Percentiles rank a stretch among this genome's conserved stretches.
phyloP scores from a whole-genome alignment of 2,888 invertebrate genomes.

The Autographa pulchrina region DNA sequence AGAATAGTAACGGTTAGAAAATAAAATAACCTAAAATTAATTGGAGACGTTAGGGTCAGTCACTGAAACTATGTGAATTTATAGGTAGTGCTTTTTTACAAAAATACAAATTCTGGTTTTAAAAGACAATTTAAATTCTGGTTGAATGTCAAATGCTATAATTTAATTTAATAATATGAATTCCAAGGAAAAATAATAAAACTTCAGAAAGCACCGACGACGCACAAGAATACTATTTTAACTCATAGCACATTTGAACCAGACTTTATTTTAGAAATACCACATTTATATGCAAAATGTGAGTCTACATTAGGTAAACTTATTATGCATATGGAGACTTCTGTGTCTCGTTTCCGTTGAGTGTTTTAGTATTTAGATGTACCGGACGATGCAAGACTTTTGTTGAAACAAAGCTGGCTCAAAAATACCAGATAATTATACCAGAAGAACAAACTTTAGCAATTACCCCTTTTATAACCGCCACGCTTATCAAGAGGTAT shows the following conservation, averaged over 20 bases:
- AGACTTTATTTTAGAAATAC: slow-evolving; percentile 33
- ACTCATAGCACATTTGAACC: slow-evolving; percentile 23
- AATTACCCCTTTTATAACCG: slow-evolving; percentile 17
- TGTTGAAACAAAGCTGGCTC: neutral
- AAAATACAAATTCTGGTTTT: too few relatives aligned
- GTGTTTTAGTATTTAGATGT: neutral
- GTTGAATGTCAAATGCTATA: too few relatives aligned
- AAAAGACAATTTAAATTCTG: too few relatives aligned
- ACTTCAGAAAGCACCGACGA: neutral
- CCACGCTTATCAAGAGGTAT: slow-evolving; percentile 11
- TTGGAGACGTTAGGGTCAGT: too few relatives aligned
- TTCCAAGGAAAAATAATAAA: neutral
- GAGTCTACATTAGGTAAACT: slow-evolving; percentile 31
- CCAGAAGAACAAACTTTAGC: slow-evolving; percentile 15
- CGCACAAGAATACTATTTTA: slow-evolving; percentile 16
- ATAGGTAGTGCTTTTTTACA: too few relatives aligned
- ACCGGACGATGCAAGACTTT: neutral
- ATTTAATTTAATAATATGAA: neutral
- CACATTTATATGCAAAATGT: slow-evolving; percentile 43
- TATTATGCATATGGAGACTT: slow-evolving; percentile 13
- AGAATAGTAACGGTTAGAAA: too few relatives aligned
- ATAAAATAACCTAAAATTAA: too few relatives aligned
- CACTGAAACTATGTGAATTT: too few relatives aligned
- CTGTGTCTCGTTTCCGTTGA: slow-evolving; percentile 2
- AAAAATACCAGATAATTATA: slow-evolving; percentile 5